These are phyloP conservation scores for Scelioninae gen. 1 DNA, from an alignment of 2,888 invertebrate genomes.

Conservation along the genomic window DNA sequence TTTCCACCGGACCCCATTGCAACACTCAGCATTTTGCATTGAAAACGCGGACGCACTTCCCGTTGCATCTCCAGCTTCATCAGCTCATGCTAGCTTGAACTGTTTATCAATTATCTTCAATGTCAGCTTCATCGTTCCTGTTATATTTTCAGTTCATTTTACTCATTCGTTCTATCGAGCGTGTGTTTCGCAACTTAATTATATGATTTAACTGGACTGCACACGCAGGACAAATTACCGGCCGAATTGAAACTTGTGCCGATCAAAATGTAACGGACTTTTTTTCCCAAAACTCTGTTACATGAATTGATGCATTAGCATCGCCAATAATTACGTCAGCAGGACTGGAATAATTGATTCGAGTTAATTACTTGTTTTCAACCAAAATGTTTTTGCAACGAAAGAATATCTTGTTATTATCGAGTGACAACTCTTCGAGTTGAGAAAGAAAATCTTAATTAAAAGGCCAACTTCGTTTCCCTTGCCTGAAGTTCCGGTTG, in stretches of 20 bases:
- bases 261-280: constrained; percentile 12
- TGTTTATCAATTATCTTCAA: constrained; percentile 70
- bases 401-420: constrained; percentile 51
- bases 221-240: constrained; percentile 22
- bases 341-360: constrained; percentile 3
- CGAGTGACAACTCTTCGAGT: constrained; percentile 25
- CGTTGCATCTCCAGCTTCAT: constrained; percentile 65
- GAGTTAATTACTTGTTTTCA: constrained; percentile 28
- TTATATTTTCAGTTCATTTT: constrained; percentile 54
- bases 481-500: constrained; percentile 41
- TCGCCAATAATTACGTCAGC: background rate
- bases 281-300: background rate
- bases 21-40: constrained; percentile 68
- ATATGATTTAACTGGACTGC: constrained; percentile 9
- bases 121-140: constrained; percentile 28
- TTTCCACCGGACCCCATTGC: constrained; percentile 70
- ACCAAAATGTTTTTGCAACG: constrained; percentile 17
- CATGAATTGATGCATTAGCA: background rate
- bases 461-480: constrained; percentile 67
- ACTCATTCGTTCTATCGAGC: constrained; percentile 23
- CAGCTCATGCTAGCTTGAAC: constrained; percentile 31
- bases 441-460: constrained; percentile 62
- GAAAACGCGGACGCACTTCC: constrained; percentile 68
- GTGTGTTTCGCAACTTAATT: constrained; percentile 32
- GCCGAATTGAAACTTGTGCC: background rate